Conservation (phyloP, 2,888 invertebrate species). For the Drosophila monieri region DNA sequence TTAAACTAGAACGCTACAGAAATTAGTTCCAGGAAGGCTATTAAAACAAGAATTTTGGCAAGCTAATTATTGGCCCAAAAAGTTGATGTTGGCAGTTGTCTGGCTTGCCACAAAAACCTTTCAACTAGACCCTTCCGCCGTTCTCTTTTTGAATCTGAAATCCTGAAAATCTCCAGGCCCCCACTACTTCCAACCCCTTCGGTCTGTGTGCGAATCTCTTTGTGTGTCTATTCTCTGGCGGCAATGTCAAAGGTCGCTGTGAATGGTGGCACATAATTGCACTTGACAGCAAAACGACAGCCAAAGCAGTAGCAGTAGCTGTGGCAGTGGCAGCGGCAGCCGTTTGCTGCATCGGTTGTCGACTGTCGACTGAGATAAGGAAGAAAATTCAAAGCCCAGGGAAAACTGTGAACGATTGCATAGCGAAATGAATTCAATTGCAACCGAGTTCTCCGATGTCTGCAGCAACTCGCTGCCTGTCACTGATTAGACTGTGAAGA, state of each 20-base stretch:
- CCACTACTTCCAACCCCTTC: not conserved
- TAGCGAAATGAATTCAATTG: conserved; percentile 76
- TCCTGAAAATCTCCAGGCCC: conserved; percentile 2
- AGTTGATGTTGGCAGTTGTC: conserved; percentile 18
- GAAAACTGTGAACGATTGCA: conserved; percentile 76
- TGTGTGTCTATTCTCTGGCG: conserved; percentile 43
- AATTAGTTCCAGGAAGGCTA: not conserved
- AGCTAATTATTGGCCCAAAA: conserved; percentile 38
- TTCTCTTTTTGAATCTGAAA: conserved; percentile 8
- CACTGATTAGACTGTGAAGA: conserved; percentile 64
- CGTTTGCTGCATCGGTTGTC: conserved; percentile 17
- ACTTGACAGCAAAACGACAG: conserved; percentile 68
- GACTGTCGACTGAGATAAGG: conserved; percentile 42
- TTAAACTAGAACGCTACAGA: not conserved
- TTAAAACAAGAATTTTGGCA: not conserved
- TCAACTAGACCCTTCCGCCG: conserved; percentile 23
- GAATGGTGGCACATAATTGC: conserved; percentile 75
- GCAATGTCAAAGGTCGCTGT: conserved; percentile 68
- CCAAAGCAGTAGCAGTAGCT: conserved; percentile 24
- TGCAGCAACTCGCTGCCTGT: conserved; percentile 53
- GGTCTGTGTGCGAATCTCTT: conserved; percentile 20
- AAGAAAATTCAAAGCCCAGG: conserved; percentile 45
- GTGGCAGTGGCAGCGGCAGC: conserved; percentile 24
- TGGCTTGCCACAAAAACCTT: conserved; percentile 17
- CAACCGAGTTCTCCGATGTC: conserved; percentile 42